Base-by-base conservation (phyloP, 2,888 invertebrate genomes). In the Ophioninae sp. region DNA sequence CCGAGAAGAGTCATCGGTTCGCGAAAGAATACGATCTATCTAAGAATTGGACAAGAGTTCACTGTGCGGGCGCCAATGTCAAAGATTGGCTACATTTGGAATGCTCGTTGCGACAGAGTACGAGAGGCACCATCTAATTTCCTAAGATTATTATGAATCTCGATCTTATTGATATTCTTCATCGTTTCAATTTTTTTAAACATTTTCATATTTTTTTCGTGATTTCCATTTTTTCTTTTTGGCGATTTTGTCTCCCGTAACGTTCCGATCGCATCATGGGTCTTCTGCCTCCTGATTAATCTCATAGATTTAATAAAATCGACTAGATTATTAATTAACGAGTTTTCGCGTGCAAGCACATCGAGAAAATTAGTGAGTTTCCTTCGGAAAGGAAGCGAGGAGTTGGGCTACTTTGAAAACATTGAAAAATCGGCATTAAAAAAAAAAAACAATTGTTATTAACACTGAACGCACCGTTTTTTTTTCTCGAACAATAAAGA, bases 31-130 rank as follows among this genome's bases (percentile, higher is more conserved):
- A 84, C 88, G 90, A 89, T 88, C 88, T 91, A 91, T 87, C 91
- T 92, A 92, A 91, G 89, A 92, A 92, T 90, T 93, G 93, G 93
- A 92, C 93, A 93, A 92, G 93, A 92, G 91, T 92, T 90, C 91
- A 93, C 92, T 92, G 93, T 93, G 92, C 91, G 92, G 93, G 92
- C 91, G 92, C 91, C 93, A 91, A 91, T 88, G 73, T 64, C 87
- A 88, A 86, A 89, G 88, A 86, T 86, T 92, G 91, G 91, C 91
- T 89, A 91, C 89, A 87, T 89, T 89, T 89, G 87, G 74, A 82
- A 79, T 82, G 73, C 79, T n/a, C 79, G 68, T 84, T 82, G 79
- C 84, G 84, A 82, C 84, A 84, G 73, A 84, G 82, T 57, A 82
- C 78, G 20, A n/a, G 76, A 79, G 79, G 62, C 82, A 82, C 76